Conservation (phyloP, 2,888 invertebrate genomes). For the Napeogenes inachia region DNA sequence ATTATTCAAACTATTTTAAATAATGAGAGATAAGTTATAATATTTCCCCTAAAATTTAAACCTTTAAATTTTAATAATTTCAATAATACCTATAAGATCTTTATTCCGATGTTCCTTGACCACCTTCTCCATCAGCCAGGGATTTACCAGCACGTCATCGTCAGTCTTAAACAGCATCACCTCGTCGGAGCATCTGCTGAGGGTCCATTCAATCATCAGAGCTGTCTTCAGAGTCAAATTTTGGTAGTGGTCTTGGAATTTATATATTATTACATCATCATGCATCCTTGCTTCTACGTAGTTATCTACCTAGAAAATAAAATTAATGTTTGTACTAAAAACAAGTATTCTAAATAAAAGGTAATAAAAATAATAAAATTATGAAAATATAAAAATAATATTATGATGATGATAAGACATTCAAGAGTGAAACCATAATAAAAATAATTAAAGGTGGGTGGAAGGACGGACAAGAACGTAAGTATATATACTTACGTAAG, state of each 20-base stretch:
- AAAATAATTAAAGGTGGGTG: no score
- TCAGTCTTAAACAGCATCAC: slow-evolving; percentile 78
- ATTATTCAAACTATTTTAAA: no score
- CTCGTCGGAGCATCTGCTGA: slow-evolving; percentile 69
- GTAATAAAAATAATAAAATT: no score
- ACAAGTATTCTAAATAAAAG: no score
- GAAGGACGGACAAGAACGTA: no score
- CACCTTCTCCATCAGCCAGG: slow-evolving; percentile 59
- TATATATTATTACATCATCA: slow-evolving; percentile 79
- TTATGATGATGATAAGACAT: no score
- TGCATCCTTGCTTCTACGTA: slow-evolving; percentile 72
- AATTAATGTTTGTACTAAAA: not conserved
- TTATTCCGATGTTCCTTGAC: slow-evolving; percentile 41
- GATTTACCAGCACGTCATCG: slow-evolving; percentile 80
- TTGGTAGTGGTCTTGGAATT: slow-evolving; percentile 80
- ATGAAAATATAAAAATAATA: no score
- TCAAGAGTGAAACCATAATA: no score
- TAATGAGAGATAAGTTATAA: no score
- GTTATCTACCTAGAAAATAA: slow-evolving; percentile 47
- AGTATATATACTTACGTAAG: no score
- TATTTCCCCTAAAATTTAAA: no score
- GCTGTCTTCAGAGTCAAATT: slow-evolving; percentile 83
- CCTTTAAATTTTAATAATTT: no score
- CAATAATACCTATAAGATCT: slow-evolving; percentile 48
- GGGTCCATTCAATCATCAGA: slow-evolving; percentile 80